These are phyloP conservation scores for Odontomyia ornata DNA, from an alignment of 2,888 invertebrate species.

Conservation along the genomic window DNA sequence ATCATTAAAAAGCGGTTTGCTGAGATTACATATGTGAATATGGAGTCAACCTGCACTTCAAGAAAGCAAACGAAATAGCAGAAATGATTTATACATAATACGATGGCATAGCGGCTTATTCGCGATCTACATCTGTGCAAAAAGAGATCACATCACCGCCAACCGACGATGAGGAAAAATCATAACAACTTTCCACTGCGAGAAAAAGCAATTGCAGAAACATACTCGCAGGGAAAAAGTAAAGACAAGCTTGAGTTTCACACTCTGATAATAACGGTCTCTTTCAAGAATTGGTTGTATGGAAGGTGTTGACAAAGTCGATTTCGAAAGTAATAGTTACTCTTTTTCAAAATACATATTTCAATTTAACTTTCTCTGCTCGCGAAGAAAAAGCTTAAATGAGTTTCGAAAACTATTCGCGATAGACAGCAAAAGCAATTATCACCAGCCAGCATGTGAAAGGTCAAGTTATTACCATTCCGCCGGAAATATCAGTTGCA, in stretches of 20 bases:
- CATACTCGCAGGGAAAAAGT: not conserved
- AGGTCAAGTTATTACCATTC: not conserved
- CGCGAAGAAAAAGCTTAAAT: not conserved
- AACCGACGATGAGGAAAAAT: conserved; percentile 4
- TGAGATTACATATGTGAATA: not conserved
- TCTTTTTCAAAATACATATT: not conserved
- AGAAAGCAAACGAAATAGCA: not conserved
- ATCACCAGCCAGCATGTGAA: not conserved
- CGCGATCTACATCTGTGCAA: conserved; percentile 2
- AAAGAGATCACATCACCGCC: conserved; percentile 10
- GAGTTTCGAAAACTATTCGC: not conserved
- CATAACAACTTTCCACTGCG: conserved; percentile 30
- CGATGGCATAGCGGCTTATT: not conserved
- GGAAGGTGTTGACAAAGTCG: not conserved
- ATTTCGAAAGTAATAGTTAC: not conserved
- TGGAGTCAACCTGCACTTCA: not conserved
- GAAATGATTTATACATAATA: not conserved
- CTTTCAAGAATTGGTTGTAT: not conserved
- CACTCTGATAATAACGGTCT: conserved; percentile 37
- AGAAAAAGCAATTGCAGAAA: conserved; percentile 11
- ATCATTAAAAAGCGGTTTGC: conserved; percentile 2
- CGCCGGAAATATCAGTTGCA: not conserved
- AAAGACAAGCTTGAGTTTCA: conserved; percentile 19
- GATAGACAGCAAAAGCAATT: not conserved
- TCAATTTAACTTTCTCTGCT: not conserved